These are phyloP conservation scores for Laothoe populi DNA, from an alignment of 2,888 invertebrate species.

Conservation along the genomic window DNA sequence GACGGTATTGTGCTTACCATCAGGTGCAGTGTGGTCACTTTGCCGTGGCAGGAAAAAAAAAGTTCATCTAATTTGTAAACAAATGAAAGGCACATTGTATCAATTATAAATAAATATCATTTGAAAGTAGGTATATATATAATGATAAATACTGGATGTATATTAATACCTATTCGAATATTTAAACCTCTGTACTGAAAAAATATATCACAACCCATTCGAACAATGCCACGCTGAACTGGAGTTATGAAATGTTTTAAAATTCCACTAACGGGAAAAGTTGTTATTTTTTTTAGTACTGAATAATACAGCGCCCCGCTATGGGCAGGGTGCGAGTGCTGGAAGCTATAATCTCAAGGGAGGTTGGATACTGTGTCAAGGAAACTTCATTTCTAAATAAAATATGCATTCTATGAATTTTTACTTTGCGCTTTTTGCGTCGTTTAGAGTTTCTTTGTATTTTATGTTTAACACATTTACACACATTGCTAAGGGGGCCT, in stretches of 20 bases:
- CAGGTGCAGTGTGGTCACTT: too few relatives aligned
- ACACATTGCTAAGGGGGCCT: not conserved
- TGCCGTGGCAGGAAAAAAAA: too few relatives aligned
- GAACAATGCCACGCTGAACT: not conserved
- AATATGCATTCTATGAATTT: conserved; percentile 25
- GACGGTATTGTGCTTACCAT: too few relatives aligned
- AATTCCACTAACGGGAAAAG: conserved; percentile 2
- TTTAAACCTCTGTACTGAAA: not conserved
- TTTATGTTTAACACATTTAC: conserved; percentile 15
- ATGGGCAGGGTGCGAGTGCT: not conserved
- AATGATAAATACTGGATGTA: too few relatives aligned
- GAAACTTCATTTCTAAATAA: conserved; percentile 27
- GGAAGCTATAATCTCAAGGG: conserved; percentile 26
- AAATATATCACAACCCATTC: conserved; percentile 5
- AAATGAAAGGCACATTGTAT: too few relatives aligned
- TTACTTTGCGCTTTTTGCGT: not conserved
- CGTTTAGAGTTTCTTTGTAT: not conserved
- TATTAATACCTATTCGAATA: conserved; percentile 7
- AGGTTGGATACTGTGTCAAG: conserved; percentile 28
- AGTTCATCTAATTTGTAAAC: not conserved
- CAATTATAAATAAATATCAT: too few relatives aligned
- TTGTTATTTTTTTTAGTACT: conserved; percentile 9
- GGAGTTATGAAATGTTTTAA: not conserved
- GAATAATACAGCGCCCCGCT: not conserved
- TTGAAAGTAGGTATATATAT: too few relatives aligned